phyloP scores from a whole-genome alignment of 2,113 vertebrate species.

The Bos taurus region ARS-UCD2.0 NC_037329.1:95759501-95760000 shows the following conservation, averaged over 20 bases:
- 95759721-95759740: neutral
- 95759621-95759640: neutral
- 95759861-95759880: neutral
- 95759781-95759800: neutral
- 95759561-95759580: neutral
- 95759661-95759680: neutral
- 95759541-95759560: neutral
- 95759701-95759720: neutral
- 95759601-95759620: neutral
- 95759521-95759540: neutral
- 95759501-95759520: neutral
- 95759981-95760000: neutral
- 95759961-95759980: neutral
- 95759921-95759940: neutral
- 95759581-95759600: neutral
- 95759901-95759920: neutral
- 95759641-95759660: neutral
- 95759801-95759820: neutral
- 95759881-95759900: neutral
- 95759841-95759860: neutral
- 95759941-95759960: neutral
- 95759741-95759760: conserved; percentile 33
- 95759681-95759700: neutral
- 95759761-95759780: neutral
- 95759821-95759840: neutral